Evolutionary conservation across 2,113 vertebrate species (phyloP), one percentile per base, ranked within the genome.

Genomic region (Epinephelus moara): DNA sequence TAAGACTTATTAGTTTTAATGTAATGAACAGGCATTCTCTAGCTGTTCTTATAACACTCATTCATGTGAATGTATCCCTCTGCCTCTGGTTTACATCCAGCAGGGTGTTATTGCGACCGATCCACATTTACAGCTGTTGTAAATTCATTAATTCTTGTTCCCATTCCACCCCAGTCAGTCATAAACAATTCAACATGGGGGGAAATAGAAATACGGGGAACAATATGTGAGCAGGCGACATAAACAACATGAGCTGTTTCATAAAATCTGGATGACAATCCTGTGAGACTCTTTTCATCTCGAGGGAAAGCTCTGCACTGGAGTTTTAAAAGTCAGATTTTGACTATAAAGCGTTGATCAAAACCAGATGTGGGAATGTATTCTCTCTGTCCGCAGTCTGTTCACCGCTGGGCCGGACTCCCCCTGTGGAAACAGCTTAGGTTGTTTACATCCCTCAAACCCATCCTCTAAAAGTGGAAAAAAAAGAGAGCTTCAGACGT

Each of bases 361-460:
- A 86, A 88, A 80, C 85, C 93, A 94, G 89, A 94, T 94, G 91
- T 91, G 88, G 80, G 74, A 88, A 85, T 73, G 55, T 83, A 81
- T 84, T 76, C 61, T 79, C 30, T 21, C 47, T 33, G 79, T 86
- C 63, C 70, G 19, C 13, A 25, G 55, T 67, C 17, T 67, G 70
- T 30, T 81, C 72, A 61, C 23, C 73, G 50, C 13, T 7, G n/a
- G 37, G 4, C 52, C 73, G 72, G 50, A 74, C 74, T 56, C 21
- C 6, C 45, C 52, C 45, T 30, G 3, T 82, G 47, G 37, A 75
- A 84, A 61, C 30, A 15, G 27, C 37, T 55, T 9, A 6, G 55
- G 45, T 19, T 86, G 73, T 80, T 82, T 60, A 50, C 0, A 4
- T 63, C 45, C 57, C 25, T 60, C 40, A 12, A 21, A 49, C 3